These are phyloP conservation scores for Uropetala carovei DNA, from an alignment of 2,888 invertebrate genomes.

Conservation along the genomic window DNA sequence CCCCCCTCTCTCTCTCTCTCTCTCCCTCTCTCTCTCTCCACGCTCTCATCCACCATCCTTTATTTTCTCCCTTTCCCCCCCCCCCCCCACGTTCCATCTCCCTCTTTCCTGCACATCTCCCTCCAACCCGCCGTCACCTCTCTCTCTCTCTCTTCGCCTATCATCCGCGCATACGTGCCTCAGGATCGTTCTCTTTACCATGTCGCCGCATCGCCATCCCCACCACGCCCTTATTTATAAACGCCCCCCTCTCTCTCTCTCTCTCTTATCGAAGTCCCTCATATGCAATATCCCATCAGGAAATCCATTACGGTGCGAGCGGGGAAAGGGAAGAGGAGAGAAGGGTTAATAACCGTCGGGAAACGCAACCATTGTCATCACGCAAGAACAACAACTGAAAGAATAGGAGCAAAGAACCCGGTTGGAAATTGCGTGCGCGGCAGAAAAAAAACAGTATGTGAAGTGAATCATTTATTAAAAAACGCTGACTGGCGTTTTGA, in stretches of 20 bases:
- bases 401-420: too few relatives aligned
- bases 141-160: neutral
- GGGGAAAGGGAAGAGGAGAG: neutral
- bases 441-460: too few relatives aligned
- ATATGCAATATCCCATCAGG: conserved; percentile 41
- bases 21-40: too few relatives aligned
- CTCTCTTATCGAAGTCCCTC: conserved; percentile 18
- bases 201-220: neutral
- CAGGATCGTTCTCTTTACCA: neutral
- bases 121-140: neutral
- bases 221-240: neutral
- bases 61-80: neutral
- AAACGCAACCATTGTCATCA: neutral
- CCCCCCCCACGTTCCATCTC: neutral
- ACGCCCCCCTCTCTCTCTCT: neutral
- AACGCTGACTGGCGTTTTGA: too few relatives aligned
- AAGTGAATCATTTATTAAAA: too few relatives aligned
- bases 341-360: neutral
- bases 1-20: neutral
- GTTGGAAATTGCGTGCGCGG: too few relatives aligned
- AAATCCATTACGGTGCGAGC: conserved; percentile 1
- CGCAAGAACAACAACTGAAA: neutral
- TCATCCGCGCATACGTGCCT: neutral
- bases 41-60: neutral
- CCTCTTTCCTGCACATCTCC: neutral